A percentile compares a stretch with the other conserved stretches of the same genome.
phyloP scores from a whole-genome alignment of 1,140 invertebrate genomes.

The Aphidius ervi region DNA sequence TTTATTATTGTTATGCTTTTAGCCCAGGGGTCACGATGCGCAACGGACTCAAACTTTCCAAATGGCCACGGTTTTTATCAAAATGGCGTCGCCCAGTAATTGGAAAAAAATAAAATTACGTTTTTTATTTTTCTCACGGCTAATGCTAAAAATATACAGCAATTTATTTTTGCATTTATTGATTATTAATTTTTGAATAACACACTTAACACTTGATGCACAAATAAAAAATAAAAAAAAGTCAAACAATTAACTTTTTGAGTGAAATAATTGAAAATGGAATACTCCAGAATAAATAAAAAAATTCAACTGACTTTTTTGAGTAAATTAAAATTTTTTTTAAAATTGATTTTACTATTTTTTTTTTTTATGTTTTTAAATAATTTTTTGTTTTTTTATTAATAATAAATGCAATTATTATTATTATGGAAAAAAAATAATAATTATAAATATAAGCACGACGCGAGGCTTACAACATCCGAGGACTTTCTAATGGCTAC shows the following conservation, averaged over 20 bases:
- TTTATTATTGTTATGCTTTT: constrained; percentile 2
- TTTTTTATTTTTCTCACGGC: background rate
- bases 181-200: too few species aligned
- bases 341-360: too few species aligned
- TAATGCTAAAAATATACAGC: background rate
- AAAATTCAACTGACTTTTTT: too few species aligned
- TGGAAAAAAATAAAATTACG: background rate
- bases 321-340: too few species aligned
- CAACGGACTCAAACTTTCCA: constrained; percentile 28
- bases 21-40: constrained; percentile 29
- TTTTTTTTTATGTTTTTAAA: background rate
- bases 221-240: too few species aligned
- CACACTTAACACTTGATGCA: too few species aligned
- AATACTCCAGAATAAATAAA: too few species aligned
- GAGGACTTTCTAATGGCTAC: constrained; percentile 43
- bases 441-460: constrained; percentile 12
- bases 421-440: constrained; percentile 3
- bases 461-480: constrained; percentile 37
- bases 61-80: constrained; percentile 31
- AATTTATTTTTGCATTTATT: too few species aligned
- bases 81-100: constrained; percentile 38
- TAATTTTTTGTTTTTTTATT: background rate
- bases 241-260: too few species aligned
- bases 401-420: constrained; percentile 2
- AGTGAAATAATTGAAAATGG: too few species aligned